Evolutionary conservation across 2,888 invertebrate genomes (phyloP).

Genomic region (Morinoia aosen): DNA sequence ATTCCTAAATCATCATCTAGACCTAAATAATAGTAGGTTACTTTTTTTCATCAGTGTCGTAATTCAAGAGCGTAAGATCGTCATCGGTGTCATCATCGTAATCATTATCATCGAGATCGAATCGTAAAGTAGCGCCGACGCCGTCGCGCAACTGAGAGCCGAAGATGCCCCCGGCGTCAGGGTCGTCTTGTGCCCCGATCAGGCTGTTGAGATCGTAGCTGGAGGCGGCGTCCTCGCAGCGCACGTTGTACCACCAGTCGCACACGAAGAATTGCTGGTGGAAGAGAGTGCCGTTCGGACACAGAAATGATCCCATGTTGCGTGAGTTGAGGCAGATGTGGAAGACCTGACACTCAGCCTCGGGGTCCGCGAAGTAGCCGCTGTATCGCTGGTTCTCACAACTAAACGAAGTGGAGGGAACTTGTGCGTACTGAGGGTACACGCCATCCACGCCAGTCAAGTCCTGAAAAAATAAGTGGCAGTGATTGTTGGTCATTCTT

Average conservation of each 20-base stretch:
- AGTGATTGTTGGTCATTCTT: background rate
- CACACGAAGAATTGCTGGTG: conserved; percentile 62
- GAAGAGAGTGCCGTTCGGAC: conserved; percentile 63
- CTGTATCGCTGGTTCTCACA: conserved; percentile 53
- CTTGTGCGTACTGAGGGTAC: conserved; percentile 33
- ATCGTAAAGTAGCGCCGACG: background rate
- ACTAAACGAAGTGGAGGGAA: conserved; percentile 58
- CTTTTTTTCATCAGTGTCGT: conserved; percentile 34
- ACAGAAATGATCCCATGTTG: conserved; percentile 60
- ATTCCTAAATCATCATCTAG: background rate
- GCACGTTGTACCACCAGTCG: conserved; percentile 64
- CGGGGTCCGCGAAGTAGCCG: conserved; percentile 61
- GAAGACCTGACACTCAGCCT: conserved; percentile 61
- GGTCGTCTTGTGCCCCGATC: conserved; percentile 49
- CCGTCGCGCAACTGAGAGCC: background rate
- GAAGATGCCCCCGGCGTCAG: conserved; percentile 33
- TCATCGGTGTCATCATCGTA: conserved; percentile 22
- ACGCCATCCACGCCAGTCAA: conserved; percentile 2
- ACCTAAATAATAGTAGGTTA: background rate
- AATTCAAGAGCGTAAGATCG: conserved; percentile 14
- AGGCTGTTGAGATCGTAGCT: conserved; percentile 55
- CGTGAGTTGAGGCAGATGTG: conserved; percentile 60
- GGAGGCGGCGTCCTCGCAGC: conserved; percentile 47
- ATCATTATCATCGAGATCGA: conserved; percentile 20
- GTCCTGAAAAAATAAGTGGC: background rate